Conservation (phyloP, 2,888 invertebrate genomes). For the Hybos culiciformis region DNA sequence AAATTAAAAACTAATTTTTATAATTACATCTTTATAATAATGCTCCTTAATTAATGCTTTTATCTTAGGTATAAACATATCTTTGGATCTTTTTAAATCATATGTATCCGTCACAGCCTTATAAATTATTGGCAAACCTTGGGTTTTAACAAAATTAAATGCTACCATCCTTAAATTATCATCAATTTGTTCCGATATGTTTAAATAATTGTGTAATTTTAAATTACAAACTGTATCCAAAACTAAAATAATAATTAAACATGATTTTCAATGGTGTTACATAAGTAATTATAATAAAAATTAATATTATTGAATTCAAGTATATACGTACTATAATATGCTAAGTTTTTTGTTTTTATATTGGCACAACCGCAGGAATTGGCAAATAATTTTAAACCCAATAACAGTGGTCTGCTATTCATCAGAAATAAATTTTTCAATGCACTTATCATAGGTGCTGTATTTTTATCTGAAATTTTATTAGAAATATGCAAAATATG, state of each 20-base stretch:
- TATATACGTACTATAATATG: slow-evolving; percentile 20
- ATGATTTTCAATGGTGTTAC: background rate
- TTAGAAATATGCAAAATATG: background rate
- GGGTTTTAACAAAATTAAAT: slow-evolving; percentile 55
- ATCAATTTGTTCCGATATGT: slow-evolving; percentile 37
- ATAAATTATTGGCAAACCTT: slow-evolving; percentile 49
- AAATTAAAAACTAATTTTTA: background rate
- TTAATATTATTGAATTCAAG: background rate
- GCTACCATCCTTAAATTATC: slow-evolving; percentile 51
- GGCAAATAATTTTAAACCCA: slow-evolving; percentile 32
- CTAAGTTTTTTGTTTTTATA: slow-evolving; percentile 31
- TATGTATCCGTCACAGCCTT: slow-evolving; percentile 50
- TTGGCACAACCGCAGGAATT: slow-evolving; percentile 32
- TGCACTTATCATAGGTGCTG: slow-evolving; percentile 22
- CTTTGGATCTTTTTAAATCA: slow-evolving; percentile 46
- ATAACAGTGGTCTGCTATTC: slow-evolving; percentile 25
- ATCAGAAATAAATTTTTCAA: slow-evolving; percentile 20
- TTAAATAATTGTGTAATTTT: slow-evolving; percentile 32
- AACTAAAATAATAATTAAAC: slow-evolving; percentile 29
- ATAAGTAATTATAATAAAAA: background rate
- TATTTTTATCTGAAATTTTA: slow-evolving; percentile 22
- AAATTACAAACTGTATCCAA: slow-evolving; percentile 47
- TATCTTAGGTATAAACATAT: slow-evolving; percentile 47
- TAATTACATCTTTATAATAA: slow-evolving; percentile 50
- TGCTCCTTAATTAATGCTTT: slow-evolving; percentile 42